A percentile compares a stretch with the other conserved stretches of the same genome.
phyloP scores from a whole-genome alignment of 2,888 invertebrate genomes.

The Mongoloraphidia duomilia region DNA sequence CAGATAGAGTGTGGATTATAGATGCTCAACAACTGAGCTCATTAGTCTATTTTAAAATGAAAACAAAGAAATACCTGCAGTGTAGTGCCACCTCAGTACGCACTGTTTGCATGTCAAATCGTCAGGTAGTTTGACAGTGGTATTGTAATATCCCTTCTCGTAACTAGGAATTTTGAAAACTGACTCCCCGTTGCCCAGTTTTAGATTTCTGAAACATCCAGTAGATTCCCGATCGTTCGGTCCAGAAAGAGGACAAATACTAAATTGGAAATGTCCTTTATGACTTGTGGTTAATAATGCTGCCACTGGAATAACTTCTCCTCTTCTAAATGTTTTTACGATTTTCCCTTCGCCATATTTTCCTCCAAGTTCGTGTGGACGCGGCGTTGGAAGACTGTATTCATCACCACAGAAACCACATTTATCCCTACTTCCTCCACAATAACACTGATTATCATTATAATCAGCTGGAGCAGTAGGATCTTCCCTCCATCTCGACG shows the following conservation, averaged over 20 bases:
- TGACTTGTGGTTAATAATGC: neutral
- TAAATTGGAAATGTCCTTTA: neutral
- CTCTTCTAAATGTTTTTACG: neutral
- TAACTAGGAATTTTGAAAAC: too few species aligned
- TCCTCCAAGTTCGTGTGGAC: conserved; percentile 17
- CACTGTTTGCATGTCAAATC: conserved; percentile 35
- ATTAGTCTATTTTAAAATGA: too few species aligned
- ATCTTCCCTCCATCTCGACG: conserved; percentile 35
- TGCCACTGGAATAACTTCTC: neutral
- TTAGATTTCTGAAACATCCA: too few species aligned
- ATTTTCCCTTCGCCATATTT: conserved; percentile 12
- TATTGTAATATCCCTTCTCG: too few species aligned
- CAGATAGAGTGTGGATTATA: too few species aligned
- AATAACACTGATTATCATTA: conserved; percentile 34
- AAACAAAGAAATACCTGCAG: conserved; percentile 25
- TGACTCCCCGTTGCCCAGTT: too few species aligned
- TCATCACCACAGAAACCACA: conserved; percentile 18
- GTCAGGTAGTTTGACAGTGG: conserved; percentile 24
- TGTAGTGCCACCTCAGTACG: conserved; percentile 40
- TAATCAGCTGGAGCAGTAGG: conserved; percentile 31
- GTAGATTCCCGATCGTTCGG: too few species aligned
- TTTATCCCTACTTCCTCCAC: conserved; percentile 27
- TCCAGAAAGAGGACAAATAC: neutral
- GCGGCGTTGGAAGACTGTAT: conserved; percentile 12
- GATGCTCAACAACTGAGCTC: too few species aligned